A percentile compares a stretch with the other conserved stretches of the same genome.
Evolutionary conservation across 2,888 invertebrate species (phyloP).

Genomic region (Heliconius ismenius): DNA sequence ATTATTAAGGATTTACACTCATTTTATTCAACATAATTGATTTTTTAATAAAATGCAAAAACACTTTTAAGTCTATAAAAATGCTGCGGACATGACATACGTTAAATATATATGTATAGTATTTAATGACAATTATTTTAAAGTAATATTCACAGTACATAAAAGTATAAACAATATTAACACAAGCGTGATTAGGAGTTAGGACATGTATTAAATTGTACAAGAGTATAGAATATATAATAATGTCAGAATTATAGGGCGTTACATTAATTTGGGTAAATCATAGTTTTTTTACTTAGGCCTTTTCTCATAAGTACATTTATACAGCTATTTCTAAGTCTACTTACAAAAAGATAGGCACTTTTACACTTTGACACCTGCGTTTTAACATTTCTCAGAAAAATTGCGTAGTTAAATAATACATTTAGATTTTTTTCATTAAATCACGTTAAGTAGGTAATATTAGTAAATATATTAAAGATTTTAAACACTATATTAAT

Average conservation of each 20-base stretch:
- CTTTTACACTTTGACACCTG: neutral
- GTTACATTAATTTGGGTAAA: neutral
- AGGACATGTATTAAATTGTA: neutral
- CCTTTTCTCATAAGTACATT: neutral
- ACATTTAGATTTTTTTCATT: neutral
- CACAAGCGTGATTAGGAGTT: neutral
- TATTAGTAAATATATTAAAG: constrained; percentile 5
- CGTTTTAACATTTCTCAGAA: neutral
- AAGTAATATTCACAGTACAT: neutral
- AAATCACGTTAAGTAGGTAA: neutral
- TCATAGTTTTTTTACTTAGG: neutral
- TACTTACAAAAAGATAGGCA: neutral
- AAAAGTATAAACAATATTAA: neutral
- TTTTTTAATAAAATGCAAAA: neutral
- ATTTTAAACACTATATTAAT: neutral
- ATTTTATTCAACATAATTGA: constrained; percentile 7
- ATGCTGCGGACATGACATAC: neutral
- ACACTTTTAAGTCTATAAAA: neutral
- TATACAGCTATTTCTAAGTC: neutral
- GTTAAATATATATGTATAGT: neutral
- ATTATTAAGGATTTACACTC: neutral
- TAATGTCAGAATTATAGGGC: neutral
- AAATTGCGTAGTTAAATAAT: neutral
- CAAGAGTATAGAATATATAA: neutral
- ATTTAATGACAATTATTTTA: neutral